These are phyloP conservation scores for Ptychochromis oligacanthus DNA, from an alignment of 2,113 vertebrate genomes.

Conservation along the genomic window DNA sequence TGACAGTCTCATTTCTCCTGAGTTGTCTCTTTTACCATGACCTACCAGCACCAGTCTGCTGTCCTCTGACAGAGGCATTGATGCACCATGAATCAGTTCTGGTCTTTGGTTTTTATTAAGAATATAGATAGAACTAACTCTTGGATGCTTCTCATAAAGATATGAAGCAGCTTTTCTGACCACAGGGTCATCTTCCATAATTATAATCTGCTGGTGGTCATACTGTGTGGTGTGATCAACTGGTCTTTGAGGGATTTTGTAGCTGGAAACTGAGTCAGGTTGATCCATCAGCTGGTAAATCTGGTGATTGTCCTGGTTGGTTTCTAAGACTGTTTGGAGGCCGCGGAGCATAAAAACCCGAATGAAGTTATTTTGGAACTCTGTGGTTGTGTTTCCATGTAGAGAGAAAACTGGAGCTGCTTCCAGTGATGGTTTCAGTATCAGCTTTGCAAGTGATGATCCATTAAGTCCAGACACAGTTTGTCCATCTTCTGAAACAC, in stretches of 20 bases:
- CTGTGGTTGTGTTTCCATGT: constrained; percentile 32
- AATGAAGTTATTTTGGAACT: constrained; percentile 40
- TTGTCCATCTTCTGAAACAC: constrained; percentile 28
- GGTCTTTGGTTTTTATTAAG: constrained; percentile 37
- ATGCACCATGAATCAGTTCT: constrained; percentile 32
- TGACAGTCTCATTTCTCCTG: constrained; percentile 26
- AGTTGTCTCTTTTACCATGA: constrained; percentile 13
- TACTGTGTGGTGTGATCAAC: constrained; percentile 50
- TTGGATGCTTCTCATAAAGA: constrained; percentile 41
- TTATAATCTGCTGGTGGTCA: constrained; percentile 57
- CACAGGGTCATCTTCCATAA: constrained; percentile 21
- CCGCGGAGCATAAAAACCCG: neutral
- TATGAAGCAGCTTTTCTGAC: constrained; percentile 16
- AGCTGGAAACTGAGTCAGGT: neutral
- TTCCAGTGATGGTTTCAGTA: constrained; percentile 24
- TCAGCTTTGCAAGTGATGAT: constrained; percentile 34
- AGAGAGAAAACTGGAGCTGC: constrained; percentile 35
- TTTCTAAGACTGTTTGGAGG: constrained; percentile 51
- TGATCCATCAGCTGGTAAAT: constrained; percentile 37
- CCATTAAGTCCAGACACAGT: constrained; percentile 46
- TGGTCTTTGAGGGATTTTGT: constrained; percentile 5
- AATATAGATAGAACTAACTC: constrained; percentile 36
- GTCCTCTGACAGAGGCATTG: constrained; percentile 34
- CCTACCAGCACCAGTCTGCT: constrained; percentile 62
- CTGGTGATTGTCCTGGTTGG: neutral